Conservation (phyloP, 92 coral and sea anemone genomes). For the Phenganax stokvisi region DNA sequence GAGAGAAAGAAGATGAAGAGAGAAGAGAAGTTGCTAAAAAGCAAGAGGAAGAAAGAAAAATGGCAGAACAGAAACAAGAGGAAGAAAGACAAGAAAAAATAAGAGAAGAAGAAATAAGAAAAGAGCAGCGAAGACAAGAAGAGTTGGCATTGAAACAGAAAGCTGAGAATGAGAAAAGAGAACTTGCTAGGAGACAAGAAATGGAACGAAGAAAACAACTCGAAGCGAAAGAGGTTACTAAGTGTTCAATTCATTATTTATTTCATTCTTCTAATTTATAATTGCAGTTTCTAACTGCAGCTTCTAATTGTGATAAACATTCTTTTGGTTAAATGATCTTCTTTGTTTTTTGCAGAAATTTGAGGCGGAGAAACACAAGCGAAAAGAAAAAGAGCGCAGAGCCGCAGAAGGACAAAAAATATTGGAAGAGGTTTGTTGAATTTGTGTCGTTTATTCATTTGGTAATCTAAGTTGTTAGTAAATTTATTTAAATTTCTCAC, state of each 20-base stretch:
- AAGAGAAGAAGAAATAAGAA: slow-evolving; percentile 54
- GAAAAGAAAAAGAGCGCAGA: slow-evolving; percentile 47
- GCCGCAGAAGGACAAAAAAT: slow-evolving; percentile 33
- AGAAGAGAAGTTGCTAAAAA: slow-evolving; percentile 57
- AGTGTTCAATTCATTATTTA: not conserved
- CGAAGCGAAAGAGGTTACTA: slow-evolving; percentile 3
- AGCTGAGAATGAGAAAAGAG: slow-evolving; percentile 29
- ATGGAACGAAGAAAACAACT: slow-evolving; percentile 66
- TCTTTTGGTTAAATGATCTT: too few relatives aligned
- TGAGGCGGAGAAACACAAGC: slow-evolving; percentile 45
- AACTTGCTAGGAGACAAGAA: slow-evolving; percentile 65
- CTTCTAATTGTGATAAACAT: too few relatives aligned
- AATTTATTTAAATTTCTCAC: not conserved
- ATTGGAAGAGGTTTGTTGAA: not conserved
- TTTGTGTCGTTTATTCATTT: not conserved
- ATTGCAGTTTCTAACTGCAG: too few relatives aligned
- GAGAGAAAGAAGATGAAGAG: slow-evolving; percentile 62
- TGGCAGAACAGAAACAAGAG: slow-evolving; percentile 37
- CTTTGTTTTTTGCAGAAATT: slow-evolving; percentile 22
- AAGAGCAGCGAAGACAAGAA: not conserved
- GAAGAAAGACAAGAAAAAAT: slow-evolving; percentile 60
- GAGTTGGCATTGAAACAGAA: not conserved
- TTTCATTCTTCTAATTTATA: too few relatives aligned
- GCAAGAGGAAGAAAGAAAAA: slow-evolving; percentile 69
- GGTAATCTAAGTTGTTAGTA: not conserved